Base-by-base conservation (phyloP, 2,113 vertebrate genomes). In the Siniperca knerii region DNA sequence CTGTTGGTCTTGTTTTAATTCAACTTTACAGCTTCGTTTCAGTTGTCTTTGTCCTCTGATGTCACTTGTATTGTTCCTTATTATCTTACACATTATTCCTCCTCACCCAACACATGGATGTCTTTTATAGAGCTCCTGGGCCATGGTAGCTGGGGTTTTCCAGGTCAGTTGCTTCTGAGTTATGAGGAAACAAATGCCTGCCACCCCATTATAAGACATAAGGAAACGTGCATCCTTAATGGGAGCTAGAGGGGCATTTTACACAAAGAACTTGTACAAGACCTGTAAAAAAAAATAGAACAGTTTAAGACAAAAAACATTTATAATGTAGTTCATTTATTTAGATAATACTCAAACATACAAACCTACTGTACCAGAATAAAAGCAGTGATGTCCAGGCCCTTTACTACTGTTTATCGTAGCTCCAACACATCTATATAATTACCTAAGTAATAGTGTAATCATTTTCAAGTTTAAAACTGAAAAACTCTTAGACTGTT, bases 391-490 rank as follows among this genome's bases (percentile, higher is more conserved):
- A 73, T 23, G 61, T 81, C 44, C 61, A 65, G 37, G 79, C 55
- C 55, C 11, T 61, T 50, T 20, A 42, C 55, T 60, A 46, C 16
- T 2, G 77, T 64, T 61, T 77, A 80, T 78, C 46, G 23, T 77
- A 52, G 33, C 42, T 64, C 21, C 37, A 64, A 64, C 76, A 58
- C 65, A 48, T 58, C 71, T 76, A 44, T 91, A 71, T 86, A 90
- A 91, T 93, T 92, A 84, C 23, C 35, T 8, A 55, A 87, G 75
- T 69, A 87, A 61, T 57, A 82, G 74, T 73, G 77, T 90, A 86
- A 91, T 90, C 83, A 50, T 88, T 81, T 92, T 89, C 83, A 85
- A 77, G 89, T 90, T 90, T 73, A 72, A 87, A 89, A 77, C 78
- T 90, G 81, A 83, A 79, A 72, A 48, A 42, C 40, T 42, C 48